Evolutionary conservation across 2,888 invertebrate species (phyloP).

Genomic region (Hoplodrina ambigua): DNA sequence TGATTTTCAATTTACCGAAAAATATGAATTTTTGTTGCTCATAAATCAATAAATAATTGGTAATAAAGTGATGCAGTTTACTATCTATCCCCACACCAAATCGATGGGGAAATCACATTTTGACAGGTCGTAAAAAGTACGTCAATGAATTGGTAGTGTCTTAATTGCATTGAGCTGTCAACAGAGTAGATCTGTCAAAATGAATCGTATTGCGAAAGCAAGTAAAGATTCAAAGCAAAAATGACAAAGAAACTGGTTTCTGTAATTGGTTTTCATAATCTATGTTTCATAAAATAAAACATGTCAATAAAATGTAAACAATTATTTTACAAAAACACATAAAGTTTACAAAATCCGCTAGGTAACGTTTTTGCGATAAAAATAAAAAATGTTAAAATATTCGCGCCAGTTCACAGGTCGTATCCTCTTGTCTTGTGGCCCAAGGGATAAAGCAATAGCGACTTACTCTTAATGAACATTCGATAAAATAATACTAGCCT

Average conservation of each 20-base stretch:
- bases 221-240: not conserved
- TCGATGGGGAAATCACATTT: too few species aligned
- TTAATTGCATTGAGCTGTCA: constrained; percentile 11
- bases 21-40: too few species aligned
- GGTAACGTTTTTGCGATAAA: constrained; percentile 35
- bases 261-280: not conserved
- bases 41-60: too few species aligned
- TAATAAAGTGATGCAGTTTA: too few species aligned
- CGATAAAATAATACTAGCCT: too few species aligned
- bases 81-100: too few species aligned
- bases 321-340: constrained; percentile 25
- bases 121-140: too few species aligned
- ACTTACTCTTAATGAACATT: not conserved
- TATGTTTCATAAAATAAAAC: constrained; percentile 1
- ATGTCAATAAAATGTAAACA: constrained; percentile 21
- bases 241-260: too few species aligned
- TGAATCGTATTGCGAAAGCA: not conserved
- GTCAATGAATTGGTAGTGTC: too few species aligned
- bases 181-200: constrained; percentile 19
- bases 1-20: too few species aligned
- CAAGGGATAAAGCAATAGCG: constrained; percentile 14
- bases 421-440: constrained; percentile 49
- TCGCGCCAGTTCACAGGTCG: constrained; percentile 58
- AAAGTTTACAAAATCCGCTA: constrained; percentile 44
- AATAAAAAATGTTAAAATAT: constrained; percentile 58